Evolutionary conservation across 2,797 vertebrate genomes (phyloP), one percentile per base, ranked within the genome.

Genomic region (Sciaenops ocellatus): DNA sequence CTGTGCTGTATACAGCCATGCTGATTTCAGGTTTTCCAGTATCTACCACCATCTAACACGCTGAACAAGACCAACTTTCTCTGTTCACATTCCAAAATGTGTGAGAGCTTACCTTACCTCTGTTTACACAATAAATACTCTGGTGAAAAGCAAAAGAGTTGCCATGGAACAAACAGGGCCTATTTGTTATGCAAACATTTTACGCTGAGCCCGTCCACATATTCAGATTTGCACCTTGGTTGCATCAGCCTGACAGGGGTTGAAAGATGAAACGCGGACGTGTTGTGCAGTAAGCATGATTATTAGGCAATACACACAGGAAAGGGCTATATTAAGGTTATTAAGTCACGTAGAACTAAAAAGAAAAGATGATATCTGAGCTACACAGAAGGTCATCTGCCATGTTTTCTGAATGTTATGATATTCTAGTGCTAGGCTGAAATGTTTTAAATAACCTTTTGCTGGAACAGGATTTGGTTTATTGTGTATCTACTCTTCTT

Each of bases 171-270:
- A 79, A 87, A 87, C 68, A 3, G 47, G 12, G 24, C 20, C 6
- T 84, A 66, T 92, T 92, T 92, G 81, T 78, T 84, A 71, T 89
- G 78, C 84, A 91, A 92, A 89, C 79, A 82, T 67, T 67, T 87
- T 55, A 48, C 5, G 22, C 72, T 80, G 80, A 78, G 67, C 26
- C 48, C 1, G 11, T 57, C 41, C 24, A 54, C 54, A 47, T 63
- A 59, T 72, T 60, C 13, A 72, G 44, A 73, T 78, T 79, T 76
- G 47, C 26, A 34, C 48, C 30, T 30, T 69, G 15, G 63, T 22
- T 61, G 18, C 16, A 66, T 84, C 44, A 51, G 16, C 34, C 26
- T 13, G 0, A 76, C 18, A 44, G 6, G 24, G 24, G 34, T 57
- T 38, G 6, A 62, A 67, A 73, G 66, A 69, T 80, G 12, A 73